phyloP scores from a whole-genome alignment of 2,113 vertebrate genomes.

The Varanus komodoensis region DNA sequence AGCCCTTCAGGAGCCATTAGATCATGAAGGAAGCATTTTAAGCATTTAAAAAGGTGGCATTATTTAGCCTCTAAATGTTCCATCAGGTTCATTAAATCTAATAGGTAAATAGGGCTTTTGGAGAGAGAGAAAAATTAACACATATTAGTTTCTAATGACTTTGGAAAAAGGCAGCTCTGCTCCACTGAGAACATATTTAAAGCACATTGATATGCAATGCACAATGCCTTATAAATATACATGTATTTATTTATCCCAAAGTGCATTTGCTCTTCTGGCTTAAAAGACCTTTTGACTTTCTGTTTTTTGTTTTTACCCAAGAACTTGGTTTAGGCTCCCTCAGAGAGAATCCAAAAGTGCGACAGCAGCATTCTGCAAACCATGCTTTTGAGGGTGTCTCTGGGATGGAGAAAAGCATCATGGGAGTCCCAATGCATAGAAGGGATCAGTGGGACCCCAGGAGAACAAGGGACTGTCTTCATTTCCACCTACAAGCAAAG shows the following conservation, averaged over 20 bases:
- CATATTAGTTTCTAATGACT: slow-evolving; percentile 65
- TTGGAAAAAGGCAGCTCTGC: slow-evolving; percentile 11
- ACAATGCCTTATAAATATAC: slow-evolving; percentile 45
- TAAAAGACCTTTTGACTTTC: slow-evolving; percentile 50
- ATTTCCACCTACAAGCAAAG: too few species aligned
- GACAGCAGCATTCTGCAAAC: neutral
- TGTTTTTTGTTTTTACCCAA: neutral
- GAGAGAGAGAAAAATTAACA: slow-evolving; percentile 39
- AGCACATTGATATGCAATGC: slow-evolving; percentile 53
- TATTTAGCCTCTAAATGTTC: slow-evolving; percentile 63
- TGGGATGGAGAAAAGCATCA: neutral
- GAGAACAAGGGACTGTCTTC: too few species aligned
- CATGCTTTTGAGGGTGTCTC: neutral
- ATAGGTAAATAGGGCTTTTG: slow-evolving; percentile 62
- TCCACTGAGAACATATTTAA: slow-evolving; percentile 49
- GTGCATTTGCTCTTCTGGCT: slow-evolving; percentile 40
- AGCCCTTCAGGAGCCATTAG: slow-evolving; percentile 35
- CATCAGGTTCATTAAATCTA: slow-evolving; percentile 69
- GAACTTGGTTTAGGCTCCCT: slow-evolving; percentile 5
- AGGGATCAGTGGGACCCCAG: neutral
- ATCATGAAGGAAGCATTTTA: slow-evolving; percentile 21
- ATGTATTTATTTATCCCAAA: slow-evolving; percentile 37
- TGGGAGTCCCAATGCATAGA: neutral
- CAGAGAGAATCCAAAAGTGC: neutral
- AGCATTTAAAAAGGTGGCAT: slow-evolving; percentile 51